These are phyloP conservation scores for Berghia stephanieae DNA, from an alignment of 1,140 invertebrate species.

Conservation along the genomic window DNA sequence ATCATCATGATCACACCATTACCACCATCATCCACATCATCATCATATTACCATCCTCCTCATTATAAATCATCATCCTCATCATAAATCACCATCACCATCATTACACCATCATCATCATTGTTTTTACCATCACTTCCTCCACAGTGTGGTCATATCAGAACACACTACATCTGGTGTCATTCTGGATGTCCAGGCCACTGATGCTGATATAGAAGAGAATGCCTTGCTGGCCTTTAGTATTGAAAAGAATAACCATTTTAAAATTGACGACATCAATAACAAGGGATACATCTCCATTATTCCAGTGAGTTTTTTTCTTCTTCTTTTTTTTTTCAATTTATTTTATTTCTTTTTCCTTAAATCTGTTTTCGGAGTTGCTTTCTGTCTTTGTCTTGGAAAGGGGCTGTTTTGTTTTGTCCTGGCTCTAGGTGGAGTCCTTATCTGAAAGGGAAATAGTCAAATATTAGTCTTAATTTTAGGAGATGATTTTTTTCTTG, in stretches of 20 bases:
- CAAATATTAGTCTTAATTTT: background rate
- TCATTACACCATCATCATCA: background rate
- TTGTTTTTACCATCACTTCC: background rate
- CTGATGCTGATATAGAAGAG: slow-evolving; percentile 49
- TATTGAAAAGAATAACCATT: too few relatives aligned
- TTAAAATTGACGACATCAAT: slow-evolving; percentile 38
- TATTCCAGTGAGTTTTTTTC: slow-evolving; percentile 43
- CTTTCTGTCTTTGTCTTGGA: background rate
- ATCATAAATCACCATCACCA: too few relatives aligned
- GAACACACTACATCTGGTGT: slow-evolving; percentile 46
- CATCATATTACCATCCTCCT: too few relatives aligned
- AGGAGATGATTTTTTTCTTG: background rate
- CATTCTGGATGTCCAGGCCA: slow-evolving; percentile 49
- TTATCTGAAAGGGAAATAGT: too few relatives aligned
- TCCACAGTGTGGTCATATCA: slow-evolving; percentile 45
- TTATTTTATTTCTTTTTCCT: background rate
- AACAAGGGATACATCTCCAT: slow-evolving; percentile 43
- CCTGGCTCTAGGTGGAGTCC: too few relatives aligned
- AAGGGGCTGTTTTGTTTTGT: background rate
- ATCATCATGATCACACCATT: too few relatives aligned
- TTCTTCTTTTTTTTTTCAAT: background rate
- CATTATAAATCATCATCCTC: too few relatives aligned
- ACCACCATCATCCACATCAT: too few relatives aligned
- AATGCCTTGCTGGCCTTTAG: slow-evolving; percentile 51
- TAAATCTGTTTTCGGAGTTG: background rate